A percentile compares a stretch with the other conserved stretches of the same genome.
Evolutionary conservation across 2,113 vertebrate species (phyloP).

Genomic region (Xenotilapia caudafasciata): DNA sequence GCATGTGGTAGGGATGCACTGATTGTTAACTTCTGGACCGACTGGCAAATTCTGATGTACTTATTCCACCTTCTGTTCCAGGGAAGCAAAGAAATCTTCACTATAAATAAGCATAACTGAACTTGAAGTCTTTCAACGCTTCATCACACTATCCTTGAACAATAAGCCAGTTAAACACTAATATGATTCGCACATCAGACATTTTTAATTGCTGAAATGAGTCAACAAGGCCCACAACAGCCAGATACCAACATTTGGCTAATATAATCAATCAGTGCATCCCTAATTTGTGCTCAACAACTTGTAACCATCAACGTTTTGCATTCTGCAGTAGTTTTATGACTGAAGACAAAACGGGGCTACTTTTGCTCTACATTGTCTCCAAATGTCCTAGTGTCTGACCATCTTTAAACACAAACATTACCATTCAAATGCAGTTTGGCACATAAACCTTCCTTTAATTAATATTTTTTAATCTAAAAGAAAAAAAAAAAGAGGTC

Average conservation of each 20-base stretch:
- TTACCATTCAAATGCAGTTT: not conserved
- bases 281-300: not conserved
- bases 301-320: not conserved
- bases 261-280: not conserved
- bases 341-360: not conserved
- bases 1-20: not conserved
- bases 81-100: not conserved
- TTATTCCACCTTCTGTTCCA: not conserved
- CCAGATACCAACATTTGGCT: not conserved
- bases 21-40: not conserved
- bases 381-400: not conserved
- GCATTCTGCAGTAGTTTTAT: not conserved
- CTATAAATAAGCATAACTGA: not conserved
- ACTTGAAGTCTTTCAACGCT: not conserved
- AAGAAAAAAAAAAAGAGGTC: not conserved
- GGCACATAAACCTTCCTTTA: constrained; percentile 7
- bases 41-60: not conserved
- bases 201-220: not conserved
- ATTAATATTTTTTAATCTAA: not conserved
- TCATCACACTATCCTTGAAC: not conserved
- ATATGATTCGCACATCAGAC: not conserved
- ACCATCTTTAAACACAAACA: not conserved
- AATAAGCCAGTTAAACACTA: not conserved
- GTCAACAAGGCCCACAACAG: not conserved
- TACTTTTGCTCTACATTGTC: not conserved